Conservation (phyloP, 2,113 vertebrate species). For the Felis catus region F.catus_Fca126_mat1.0 CM031415.1:173375501-173376000, state of each 20-base stretch:
- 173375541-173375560: not conserved
- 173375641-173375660: not conserved
- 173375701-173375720: rapidly evolving
- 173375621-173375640: not conserved
- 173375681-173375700: rapidly evolving
- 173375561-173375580: not conserved
- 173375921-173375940: not conserved
- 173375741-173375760: not conserved
- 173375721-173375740: not conserved
- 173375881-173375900: not conserved
- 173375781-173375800: not conserved
- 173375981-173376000: not conserved
- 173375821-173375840: not conserved
- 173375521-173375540: not conserved
- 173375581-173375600: not conserved
- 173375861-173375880: not conserved
- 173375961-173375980: not conserved
- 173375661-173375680: not conserved
- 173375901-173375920: not conserved
- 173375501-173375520: not conserved
- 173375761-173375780: not conserved
- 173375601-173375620: not conserved
- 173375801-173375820: not conserved
- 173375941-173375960: not conserved
- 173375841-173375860: not conserved